These are phyloP conservation scores for Geococcyx californianus DNA, from an alignment of 2,113 vertebrate genomes.

Conservation along the genomic window DNA sequence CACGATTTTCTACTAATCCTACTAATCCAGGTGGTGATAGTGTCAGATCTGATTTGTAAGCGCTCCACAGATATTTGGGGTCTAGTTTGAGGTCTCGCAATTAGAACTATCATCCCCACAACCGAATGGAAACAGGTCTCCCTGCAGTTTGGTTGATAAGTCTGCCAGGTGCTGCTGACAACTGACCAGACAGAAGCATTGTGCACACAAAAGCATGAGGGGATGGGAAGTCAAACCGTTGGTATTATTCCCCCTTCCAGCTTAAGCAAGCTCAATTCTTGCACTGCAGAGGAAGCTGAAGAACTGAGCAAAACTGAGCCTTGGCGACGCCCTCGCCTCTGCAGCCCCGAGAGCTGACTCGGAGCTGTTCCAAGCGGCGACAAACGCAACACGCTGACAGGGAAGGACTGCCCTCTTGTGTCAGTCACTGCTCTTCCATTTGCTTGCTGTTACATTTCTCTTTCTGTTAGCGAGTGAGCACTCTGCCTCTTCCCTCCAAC, in stretches of 20 bases:
- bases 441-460: not conserved
- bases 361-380: not conserved
- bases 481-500: not conserved
- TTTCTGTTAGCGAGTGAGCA: rapidly evolving
- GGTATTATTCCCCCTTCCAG: not conserved
- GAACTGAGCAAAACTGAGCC: not conserved
- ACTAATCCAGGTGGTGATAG: not conserved
- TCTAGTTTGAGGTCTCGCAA: not conserved
- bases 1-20: not conserved
- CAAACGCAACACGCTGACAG: not conserved
- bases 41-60: not conserved
- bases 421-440: not conserved
- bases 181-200: not conserved
- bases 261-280: not conserved
- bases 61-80: too few species aligned
- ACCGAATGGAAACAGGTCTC: not conserved
- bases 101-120: not conserved
- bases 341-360: not conserved
- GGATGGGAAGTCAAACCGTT: not conserved
- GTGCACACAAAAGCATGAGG: not conserved
- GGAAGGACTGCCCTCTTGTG: constrained; percentile 46
- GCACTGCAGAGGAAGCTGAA: not conserved
- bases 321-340: not conserved
- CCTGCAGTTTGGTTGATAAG: not conserved
- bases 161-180: not conserved